Conservation (phyloP, 2,797 vertebrate species). For the Gadopsis marmoratus region DNA sequence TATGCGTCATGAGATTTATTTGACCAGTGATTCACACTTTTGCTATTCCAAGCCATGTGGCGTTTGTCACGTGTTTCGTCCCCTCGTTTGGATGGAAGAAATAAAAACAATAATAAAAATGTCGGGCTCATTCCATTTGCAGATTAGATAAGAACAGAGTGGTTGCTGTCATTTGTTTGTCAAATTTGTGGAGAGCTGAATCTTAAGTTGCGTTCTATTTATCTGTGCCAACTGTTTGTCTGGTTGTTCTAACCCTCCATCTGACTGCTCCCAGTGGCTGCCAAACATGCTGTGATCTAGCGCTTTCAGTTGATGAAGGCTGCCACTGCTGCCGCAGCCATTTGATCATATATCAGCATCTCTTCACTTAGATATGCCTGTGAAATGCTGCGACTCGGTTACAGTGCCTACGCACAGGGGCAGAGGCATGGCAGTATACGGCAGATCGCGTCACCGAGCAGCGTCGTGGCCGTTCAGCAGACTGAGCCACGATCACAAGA, state of each 20-base stretch:
- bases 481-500: conserved; percentile 52
- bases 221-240: conserved; percentile 77
- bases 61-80: conserved; percentile 64
- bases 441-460: conserved; percentile 46
- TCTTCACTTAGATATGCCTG: conserved; percentile 65
- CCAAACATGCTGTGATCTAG: conserved; percentile 80
- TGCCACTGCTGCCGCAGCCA: conserved; percentile 71
- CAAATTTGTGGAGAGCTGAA: conserved; percentile 67
- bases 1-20: conserved; percentile 61
- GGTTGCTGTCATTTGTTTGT: conserved; percentile 66
- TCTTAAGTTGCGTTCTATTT: conserved; percentile 71
- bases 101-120: background rate
- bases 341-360: conserved; percentile 78
- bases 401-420: conserved; percentile 45
- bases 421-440: conserved; percentile 35
- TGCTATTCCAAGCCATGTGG: conserved; percentile 56
- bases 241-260: conserved; percentile 79
- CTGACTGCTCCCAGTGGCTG: conserved; percentile 78
- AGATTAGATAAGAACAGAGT: conserved; percentile 58
- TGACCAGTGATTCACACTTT: conserved; percentile 52
- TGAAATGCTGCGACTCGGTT: conserved; percentile 52
- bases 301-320: conserved; percentile 71
- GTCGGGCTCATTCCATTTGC: conserved; percentile 65
- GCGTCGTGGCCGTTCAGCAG: conserved; percentile 54
- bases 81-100: conserved; percentile 31